A percentile compares a stretch with the other conserved stretches of the same genome.
Conservation (phyloP, 2,888 invertebrate species). For the Elegia similella region DNA sequence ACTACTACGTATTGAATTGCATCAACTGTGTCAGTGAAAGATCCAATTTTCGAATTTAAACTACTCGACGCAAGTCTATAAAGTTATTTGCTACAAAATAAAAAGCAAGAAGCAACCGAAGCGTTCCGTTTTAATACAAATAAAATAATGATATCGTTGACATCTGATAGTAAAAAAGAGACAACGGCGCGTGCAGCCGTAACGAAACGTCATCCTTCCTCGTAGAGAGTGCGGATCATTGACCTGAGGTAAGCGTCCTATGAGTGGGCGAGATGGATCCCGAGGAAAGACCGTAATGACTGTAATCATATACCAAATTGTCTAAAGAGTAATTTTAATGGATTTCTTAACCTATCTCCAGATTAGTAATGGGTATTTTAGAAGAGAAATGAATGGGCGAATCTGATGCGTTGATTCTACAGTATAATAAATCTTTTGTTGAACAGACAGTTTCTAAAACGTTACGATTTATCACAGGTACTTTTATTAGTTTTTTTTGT, state of each 20-base stretch:
- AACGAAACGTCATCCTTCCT: slow-evolving; percentile 15
- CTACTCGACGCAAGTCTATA: too few species aligned
- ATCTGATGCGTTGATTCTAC: too few species aligned
- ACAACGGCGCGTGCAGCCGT: slow-evolving; percentile 10
- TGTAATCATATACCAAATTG: neutral
- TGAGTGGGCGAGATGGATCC: slow-evolving; percentile 22
- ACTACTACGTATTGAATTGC: too few species aligned
- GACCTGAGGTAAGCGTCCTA: slow-evolving; percentile 44
- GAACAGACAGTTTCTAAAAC: too few species aligned
- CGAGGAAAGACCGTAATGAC: neutral
- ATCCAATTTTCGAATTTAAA: too few species aligned
- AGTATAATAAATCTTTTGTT: too few species aligned
- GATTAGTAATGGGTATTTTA: too few species aligned
- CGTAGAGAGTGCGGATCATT: slow-evolving; percentile 28
- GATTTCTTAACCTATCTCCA: neutral
- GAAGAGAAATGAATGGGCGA: too few species aligned
- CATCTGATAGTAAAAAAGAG: slow-evolving; percentile 11
- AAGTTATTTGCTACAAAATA: neutral
- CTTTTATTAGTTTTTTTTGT: too few species aligned
- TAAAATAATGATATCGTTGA: slow-evolving; percentile 13
- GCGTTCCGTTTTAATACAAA: slow-evolving; percentile 5
- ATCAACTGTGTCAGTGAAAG: too few species aligned
- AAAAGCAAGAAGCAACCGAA: neutral
- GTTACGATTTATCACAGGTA: too few species aligned
- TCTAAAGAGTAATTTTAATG: neutral